Conservation (phyloP, 2,797 vertebrate genomes). For the Dendrocincla tyrannina region DNA sequence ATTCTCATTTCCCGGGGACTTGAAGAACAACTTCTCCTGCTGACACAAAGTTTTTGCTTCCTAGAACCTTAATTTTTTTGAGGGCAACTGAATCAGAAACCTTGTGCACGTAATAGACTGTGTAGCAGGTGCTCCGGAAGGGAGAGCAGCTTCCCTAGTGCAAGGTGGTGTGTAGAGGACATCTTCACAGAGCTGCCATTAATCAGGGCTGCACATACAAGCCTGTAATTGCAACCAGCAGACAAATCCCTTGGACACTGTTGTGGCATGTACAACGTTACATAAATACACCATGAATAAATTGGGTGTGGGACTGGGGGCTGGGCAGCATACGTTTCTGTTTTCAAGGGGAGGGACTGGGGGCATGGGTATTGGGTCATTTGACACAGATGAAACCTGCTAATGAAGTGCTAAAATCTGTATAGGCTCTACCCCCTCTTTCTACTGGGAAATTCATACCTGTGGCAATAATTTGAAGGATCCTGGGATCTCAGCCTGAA, state of each 20-base stretch:
- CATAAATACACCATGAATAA: neutral
- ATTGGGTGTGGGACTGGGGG: neutral
- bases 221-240: neutral
- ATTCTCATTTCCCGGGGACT: neutral
- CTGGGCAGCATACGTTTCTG: neutral
- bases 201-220: neutral
- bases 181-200: neutral
- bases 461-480: neutral
- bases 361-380: neutral
- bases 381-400: neutral
- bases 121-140: neutral
- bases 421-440: neutral
- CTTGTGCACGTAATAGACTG: neutral
- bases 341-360: neutral
- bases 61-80: neutral
- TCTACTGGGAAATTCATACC: neutral
- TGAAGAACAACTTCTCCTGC: neutral
- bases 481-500: neutral
- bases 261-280: neutral
- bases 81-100: neutral
- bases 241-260: neutral
- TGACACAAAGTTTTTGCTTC: neutral
- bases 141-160: neutral
- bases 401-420: neutral
- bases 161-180: neutral